phyloP scores from a whole-genome alignment of 2,888 invertebrate species.

The Bombylius major region DNA sequence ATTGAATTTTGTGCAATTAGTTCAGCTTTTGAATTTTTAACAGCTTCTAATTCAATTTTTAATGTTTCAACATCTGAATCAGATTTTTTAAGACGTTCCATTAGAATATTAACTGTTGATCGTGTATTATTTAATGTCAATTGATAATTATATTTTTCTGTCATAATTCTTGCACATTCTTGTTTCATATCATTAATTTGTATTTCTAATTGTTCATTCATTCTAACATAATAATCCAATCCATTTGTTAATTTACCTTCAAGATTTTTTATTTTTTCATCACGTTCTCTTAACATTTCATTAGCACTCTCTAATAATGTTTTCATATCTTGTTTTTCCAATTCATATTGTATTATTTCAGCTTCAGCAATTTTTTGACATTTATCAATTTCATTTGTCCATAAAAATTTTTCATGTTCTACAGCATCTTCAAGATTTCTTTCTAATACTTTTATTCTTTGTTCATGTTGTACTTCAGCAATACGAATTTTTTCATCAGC shows the following conservation, averaged over 20 bases:
- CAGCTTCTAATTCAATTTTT: slow-evolving; percentile 31
- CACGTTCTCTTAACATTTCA: slow-evolving; percentile 33
- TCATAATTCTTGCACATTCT: slow-evolving; percentile 31
- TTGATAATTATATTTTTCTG: slow-evolving; percentile 37
- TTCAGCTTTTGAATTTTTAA: slow-evolving; percentile 28
- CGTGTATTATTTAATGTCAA: slow-evolving; percentile 34
- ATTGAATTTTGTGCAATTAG: slow-evolving; percentile 27
- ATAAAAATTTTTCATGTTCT: slow-evolving; percentile 36
- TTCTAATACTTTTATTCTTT: slow-evolving; percentile 38
- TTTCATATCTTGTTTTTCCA: slow-evolving; percentile 40
- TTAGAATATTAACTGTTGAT: slow-evolving; percentile 34
- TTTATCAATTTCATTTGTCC: slow-evolving; percentile 40
- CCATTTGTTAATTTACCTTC: slow-evolving; percentile 33
- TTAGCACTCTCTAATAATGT: slow-evolving; percentile 32
- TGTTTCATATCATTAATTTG: slow-evolving; percentile 34
- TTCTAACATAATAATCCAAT: slow-evolving; percentile 31
- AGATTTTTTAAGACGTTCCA: slow-evolving; percentile 36
- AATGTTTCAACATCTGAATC: slow-evolving; percentile 36
- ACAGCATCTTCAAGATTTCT: slow-evolving; percentile 34
- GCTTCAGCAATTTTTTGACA: slow-evolving; percentile 43
- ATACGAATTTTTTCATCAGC: slow-evolving; percentile 32
- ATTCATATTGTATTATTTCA: slow-evolving; percentile 40
- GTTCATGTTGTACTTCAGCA: slow-evolving; percentile 33
- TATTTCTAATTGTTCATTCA: slow-evolving; percentile 31
- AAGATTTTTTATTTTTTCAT: slow-evolving; percentile 32